Evolutionary conservation across 2,888 invertebrate genomes (phyloP), one percentile per base, ranked within the genome.

Genomic region (Pecten maximus): DNA sequence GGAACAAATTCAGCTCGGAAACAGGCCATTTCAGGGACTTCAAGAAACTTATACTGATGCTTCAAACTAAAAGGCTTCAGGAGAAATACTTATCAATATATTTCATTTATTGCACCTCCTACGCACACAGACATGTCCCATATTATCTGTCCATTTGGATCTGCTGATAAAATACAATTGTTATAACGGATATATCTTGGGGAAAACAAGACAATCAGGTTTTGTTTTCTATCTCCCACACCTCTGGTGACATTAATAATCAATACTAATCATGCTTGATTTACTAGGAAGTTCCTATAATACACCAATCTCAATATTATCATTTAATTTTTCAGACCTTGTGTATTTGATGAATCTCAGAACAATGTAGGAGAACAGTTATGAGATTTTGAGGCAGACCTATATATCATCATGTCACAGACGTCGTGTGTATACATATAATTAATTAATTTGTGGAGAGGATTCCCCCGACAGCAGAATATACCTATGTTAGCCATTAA

Each of bases 391-490:
- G 35, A 2, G 35, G 28, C 35, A 74, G 3, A 10, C 2, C 8
- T 8, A 74, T 74, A 28, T 74, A 74, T 74, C 74, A 74, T 28
- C 3, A 74, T 74, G 74, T 74, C 74, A 74, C 28, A 28, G 23
- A 74, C 74, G 15, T 74, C 35, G 35, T 74, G 74, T 74, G 50
- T 54, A 54, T 54, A 74, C 23, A 50, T 60, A 35, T 74, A 74
- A 74, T 74, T 28, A 74, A 74, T 74, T 74, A 74, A 74, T 74
- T 74, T 74, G 74, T 74, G 74, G 74, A 74, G 28, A 74, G 35
- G 1, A 8, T 74, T 35, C 15, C 74, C 74, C 28, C 44, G 44
- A 10, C 28, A 74, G 74, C 28, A 28, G 3, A 28, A 8, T 60
- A 28, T 10, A 3, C 28, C n/a, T 60, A 28, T 44, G 12, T 6